Evolutionary conservation across 1,140 invertebrate genomes (phyloP), one percentile per base, ranked within the genome.

Genomic region (Rhysida immarginata): DNA sequence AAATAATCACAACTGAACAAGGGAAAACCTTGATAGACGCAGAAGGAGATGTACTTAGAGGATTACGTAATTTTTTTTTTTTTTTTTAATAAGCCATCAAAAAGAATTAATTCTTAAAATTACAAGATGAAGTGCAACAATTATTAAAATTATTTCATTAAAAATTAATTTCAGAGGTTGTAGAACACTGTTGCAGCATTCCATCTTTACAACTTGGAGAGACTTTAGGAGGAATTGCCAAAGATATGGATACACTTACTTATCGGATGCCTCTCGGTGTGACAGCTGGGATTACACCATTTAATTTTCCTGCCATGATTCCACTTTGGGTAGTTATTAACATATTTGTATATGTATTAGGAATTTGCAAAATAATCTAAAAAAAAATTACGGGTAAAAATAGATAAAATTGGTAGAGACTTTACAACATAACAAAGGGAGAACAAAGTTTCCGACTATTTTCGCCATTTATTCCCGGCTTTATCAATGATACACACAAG

Each of bases 301-400:
- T 93, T 67, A 94, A 94, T 72, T 99, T 99, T 71, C 96, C 96
- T 0, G 95, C 96, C 35, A 99, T 99, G 96, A 96, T 99, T 65
- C 96, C 96, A 0, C 75, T 99, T 1, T 99, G 96, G 96, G 76
- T 78, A 53, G 14, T 13, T 56, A 41, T 41, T 41, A 11, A 41
- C n/a, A n/a, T n/a, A n/a, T n/a, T n/a, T n/a, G n/a, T n/a, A n/a
- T n/a, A n/a, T n/a, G n/a, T n/a, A n/a, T n/a, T n/a, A n/a, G n/a
- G n/a, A n/a, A n/a, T n/a, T n/a, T n/a, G n/a, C n/a, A n/a, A n/a
- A n/a, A n/a, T n/a, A n/a, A n/a, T n/a, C n/a, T n/a, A n/a, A n/a
- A n/a, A n/a, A n/a, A n/a, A n/a, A n/a, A n/a, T n/a, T n/a, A n/a
- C n/a, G n/a, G n/a, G n/a, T n/a, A n/a, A n/a, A n/a, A n/a, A n/a